A percentile compares a stretch with the other conserved stretches of the same genome.
These are phyloP conservation scores for Pollenia angustigena DNA, from an alignment of 2,888 invertebrate species.

Conservation along the genomic window DNA sequence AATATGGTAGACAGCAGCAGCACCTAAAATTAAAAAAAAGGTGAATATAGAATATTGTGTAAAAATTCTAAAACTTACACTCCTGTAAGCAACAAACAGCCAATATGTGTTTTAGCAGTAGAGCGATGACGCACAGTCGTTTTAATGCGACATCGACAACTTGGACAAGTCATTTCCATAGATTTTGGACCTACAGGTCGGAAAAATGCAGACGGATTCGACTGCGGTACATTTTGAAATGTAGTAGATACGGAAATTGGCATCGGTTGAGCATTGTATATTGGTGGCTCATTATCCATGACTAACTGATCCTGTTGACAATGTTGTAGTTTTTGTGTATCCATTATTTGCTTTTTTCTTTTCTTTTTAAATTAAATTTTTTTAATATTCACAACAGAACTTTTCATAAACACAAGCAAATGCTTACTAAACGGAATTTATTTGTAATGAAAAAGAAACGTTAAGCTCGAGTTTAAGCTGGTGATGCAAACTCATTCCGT, in stretches of 20 bases:
- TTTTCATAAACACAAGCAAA: not conserved
- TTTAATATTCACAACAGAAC: not conserved
- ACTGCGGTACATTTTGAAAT: not conserved
- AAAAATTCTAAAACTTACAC: slow-evolving; percentile 57
- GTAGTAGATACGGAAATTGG: not conserved
- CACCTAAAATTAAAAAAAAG: slow-evolving; percentile 51
- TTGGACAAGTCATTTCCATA: slow-evolving; percentile 69
- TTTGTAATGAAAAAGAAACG: not conserved
- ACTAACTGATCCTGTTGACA: not conserved
- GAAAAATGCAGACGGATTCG: not conserved
- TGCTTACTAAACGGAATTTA: not conserved
- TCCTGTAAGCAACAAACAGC: slow-evolving; percentile 71
- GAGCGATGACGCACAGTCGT: slow-evolving; percentile 67
- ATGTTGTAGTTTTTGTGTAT: not conserved
- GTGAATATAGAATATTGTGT: not conserved
- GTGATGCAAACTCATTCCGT: too few species aligned
- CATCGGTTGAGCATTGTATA: not conserved
- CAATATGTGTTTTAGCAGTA: slow-evolving; percentile 72
- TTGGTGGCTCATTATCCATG: not conserved
- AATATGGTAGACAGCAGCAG: slow-evolving; percentile 75
- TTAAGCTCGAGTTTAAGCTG: too few species aligned
- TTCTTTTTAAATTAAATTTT: too few species aligned
- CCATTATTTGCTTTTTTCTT: not conserved
- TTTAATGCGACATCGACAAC: slow-evolving; percentile 68
- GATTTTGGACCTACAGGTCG: slow-evolving; percentile 73